Evolutionary conservation across 2,888 invertebrate species (phyloP), one percentile per base, ranked within the genome.

Genomic region (Steinernema carpocapsae): DNA sequence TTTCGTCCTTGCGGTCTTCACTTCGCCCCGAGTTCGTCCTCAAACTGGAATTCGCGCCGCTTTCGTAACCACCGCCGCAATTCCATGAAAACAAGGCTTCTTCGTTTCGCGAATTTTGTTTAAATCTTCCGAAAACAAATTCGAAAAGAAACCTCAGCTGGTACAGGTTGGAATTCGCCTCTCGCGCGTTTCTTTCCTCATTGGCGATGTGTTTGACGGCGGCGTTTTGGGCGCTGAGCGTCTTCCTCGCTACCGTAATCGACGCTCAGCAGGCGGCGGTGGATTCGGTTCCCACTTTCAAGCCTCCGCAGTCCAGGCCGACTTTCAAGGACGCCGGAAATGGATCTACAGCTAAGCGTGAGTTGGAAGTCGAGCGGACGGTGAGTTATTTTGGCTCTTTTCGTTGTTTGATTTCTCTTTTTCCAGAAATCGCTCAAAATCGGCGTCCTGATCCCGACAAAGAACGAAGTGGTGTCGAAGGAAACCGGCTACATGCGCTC

Each of bases 401-500:
- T n/a, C n/a, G n/a, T n/a, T n/a, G n/a, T n/a, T n/a, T n/a, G n/a
- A n/a, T n/a, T n/a, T n/a, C n/a, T n/a, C n/a, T n/a, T n/a, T 14
- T 22, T 56, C 17, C 22, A 56, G 56, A 56, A 26, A 17, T 4
- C 26, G 2, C 56, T 56, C 6, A 56, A 56, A 26, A 26, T 56
- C 56, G 56, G 56, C 14, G 17, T 56, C 26, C 56, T 56, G 19
- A 56, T 56, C 17, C 56, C 56, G 12, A 56, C 56, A 26, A 24
- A 26, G 6, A 56, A 56, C 26, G 56, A 56, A 56, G 22, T 56
- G 12, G 56, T 56, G 12, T 14, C 56, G 2, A 56, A 56, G 22
- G 56, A 56, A 56, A 56, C 56, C 24, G 56, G 56, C 22, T 56
- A 24, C 56, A 56, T 22, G 56, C 56, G 56, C 6, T 56, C 56